Conservation (phyloP, 64 coral and sea anemone species). For the Montipora cactus region DNA sequence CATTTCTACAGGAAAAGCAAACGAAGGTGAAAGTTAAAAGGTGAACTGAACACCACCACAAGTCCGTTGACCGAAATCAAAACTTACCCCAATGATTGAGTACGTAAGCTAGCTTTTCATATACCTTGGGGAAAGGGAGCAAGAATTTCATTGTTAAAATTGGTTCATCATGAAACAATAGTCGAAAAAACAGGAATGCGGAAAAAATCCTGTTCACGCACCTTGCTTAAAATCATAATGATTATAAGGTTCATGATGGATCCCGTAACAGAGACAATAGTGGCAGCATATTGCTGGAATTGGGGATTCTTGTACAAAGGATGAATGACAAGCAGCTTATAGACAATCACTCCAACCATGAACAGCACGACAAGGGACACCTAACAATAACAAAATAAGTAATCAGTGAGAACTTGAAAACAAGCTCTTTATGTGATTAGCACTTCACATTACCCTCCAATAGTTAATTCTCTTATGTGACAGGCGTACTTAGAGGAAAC, state of each 20-base stretch:
- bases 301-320: conserved; percentile 83
- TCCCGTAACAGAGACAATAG: conserved; percentile 88
- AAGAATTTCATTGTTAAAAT: neutral
- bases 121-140: conserved; percentile 69
- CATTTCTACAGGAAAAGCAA: conserved; percentile 77
- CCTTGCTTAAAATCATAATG: conserved; percentile 99
- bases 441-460: too few species aligned
- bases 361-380: conserved; percentile 98
- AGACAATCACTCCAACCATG: conserved; percentile 99
- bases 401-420: neutral
- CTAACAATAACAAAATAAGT: neutral
- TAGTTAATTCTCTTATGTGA: too few species aligned
- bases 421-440: too few species aligned
- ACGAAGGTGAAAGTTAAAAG: neutral
- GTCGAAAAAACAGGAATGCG: too few species aligned
- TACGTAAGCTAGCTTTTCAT: conserved; percentile 89
- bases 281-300: conserved; percentile 84
- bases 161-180: too few species aligned
- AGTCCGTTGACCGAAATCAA: neutral
- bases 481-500: too few species aligned
- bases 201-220: conserved; percentile 4
- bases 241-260: conserved; percentile 95
- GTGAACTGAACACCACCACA: neutral
- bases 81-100: conserved; percentile 93
- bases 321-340: conserved; percentile 94